A percentile compares a stretch with the other conserved stretches of the same genome.
These are phyloP conservation scores for Sminthopsis crassicaudata DNA, from an alignment of 2,113 vertebrate genomes.

Conservation along the genomic window DNA sequence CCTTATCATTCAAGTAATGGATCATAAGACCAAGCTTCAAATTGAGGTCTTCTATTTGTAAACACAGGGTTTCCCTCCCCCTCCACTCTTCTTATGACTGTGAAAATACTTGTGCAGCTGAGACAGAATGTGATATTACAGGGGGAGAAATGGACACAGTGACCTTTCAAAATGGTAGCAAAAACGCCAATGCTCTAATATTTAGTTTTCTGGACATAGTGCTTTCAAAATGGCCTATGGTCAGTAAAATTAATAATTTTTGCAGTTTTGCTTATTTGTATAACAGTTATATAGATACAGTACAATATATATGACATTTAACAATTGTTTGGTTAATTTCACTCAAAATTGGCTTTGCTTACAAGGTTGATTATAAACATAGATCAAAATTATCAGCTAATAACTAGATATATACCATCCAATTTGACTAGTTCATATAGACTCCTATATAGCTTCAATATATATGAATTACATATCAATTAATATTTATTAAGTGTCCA, in stretches of 20 bases:
- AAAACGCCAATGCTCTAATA: background rate
- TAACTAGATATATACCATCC: background rate
- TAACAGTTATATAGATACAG: background rate
- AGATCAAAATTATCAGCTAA: background rate
- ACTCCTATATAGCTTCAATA: background rate
- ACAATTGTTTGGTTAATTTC: background rate
- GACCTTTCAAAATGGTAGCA: background rate
- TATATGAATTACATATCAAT: background rate
- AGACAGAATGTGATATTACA: background rate
- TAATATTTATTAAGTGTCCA: background rate
- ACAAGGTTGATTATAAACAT: background rate
- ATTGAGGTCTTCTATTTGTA: background rate
- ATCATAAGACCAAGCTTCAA: background rate
- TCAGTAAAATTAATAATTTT: background rate
- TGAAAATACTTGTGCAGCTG: background rate
- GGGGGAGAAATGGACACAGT: background rate
- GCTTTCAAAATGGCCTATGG: background rate
- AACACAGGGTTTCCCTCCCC: background rate
- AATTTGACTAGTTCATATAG: background rate
- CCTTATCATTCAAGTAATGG: background rate
- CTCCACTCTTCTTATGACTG: background rate
- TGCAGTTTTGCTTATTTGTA: background rate
- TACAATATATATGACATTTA: background rate
- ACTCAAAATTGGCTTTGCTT: background rate
- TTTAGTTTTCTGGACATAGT: background rate